Evolutionary conservation across 2,888 invertebrate species (phyloP).

Genomic region (Serrognathus titanus): DNA sequence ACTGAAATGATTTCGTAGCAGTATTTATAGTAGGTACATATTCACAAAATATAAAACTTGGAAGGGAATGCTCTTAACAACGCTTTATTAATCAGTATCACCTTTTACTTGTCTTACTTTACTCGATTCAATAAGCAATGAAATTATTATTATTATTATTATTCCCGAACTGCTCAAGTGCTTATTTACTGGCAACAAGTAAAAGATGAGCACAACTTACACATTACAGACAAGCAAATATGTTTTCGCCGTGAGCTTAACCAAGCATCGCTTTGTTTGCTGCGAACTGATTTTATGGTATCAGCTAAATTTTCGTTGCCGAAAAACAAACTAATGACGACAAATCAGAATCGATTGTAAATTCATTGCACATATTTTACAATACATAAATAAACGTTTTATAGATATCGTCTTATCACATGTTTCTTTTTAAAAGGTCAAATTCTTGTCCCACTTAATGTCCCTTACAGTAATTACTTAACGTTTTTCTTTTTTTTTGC

Average conservation of each 20-base stretch:
- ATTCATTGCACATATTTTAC: constrained; percentile 40
- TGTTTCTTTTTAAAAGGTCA: constrained; percentile 28
- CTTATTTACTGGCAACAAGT: too few species aligned
- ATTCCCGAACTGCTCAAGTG: too few species aligned
- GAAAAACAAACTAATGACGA: constrained; percentile 28
- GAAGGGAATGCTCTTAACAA: constrained; percentile 7
- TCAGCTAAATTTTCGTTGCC: constrained; percentile 40
- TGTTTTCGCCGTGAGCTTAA: constrained; percentile 10
- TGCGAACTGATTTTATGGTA: constrained; percentile 37
- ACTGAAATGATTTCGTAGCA: constrained; percentile 44
- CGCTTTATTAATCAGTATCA: too few species aligned
- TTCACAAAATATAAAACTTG: constrained; percentile 14
- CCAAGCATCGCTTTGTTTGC: constrained; percentile 25
- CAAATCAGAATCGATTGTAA: constrained; percentile 5
- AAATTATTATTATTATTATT: too few species aligned
- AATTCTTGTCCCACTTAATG: constrained; percentile 2
- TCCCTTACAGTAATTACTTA: not conserved
- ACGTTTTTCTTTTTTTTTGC: not conserved
- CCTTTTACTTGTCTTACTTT: too few species aligned
- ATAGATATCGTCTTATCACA: constrained; percentile 47
- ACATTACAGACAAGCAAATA: constrained; percentile 8
- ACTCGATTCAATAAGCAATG: too few species aligned
- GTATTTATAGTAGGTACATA: constrained; percentile 14
- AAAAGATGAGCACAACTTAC: not conserved
- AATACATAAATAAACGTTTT: constrained; percentile 32